Conservation (phyloP, 2,113 vertebrate genomes). For the Stegastes partitus region DNA sequence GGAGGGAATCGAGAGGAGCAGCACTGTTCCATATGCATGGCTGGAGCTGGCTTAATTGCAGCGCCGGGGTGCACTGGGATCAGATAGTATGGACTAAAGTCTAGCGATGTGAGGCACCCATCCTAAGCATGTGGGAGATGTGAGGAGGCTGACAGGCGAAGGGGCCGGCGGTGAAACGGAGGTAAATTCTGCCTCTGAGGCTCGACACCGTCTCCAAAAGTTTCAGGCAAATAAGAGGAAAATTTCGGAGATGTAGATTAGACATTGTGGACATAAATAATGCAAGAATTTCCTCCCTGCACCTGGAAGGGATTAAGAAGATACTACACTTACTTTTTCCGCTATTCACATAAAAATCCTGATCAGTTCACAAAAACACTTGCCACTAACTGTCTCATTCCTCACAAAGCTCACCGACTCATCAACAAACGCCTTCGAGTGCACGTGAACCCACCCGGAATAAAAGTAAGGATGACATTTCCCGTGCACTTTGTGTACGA, state of each 20-base stretch:
- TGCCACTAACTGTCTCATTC: not conserved
- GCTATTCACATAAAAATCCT: not conserved
- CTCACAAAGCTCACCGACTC: slow-evolving; percentile 17
- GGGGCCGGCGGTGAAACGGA: slow-evolving; percentile 22
- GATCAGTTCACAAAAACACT: not conserved
- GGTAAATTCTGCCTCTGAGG: slow-evolving; percentile 35
- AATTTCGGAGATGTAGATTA: slow-evolving; percentile 28
- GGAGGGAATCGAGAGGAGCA: slow-evolving; percentile 43
- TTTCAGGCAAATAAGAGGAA: slow-evolving; percentile 11
- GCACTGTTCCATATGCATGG: slow-evolving; percentile 68
- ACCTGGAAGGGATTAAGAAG: slow-evolving; percentile 8
- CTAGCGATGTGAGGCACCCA: slow-evolving; percentile 8
- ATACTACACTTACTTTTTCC: not conserved
- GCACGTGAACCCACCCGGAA: not conserved
- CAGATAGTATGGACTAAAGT: slow-evolving; percentile 37
- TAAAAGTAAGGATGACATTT: not conserved
- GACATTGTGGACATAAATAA: slow-evolving; percentile 47
- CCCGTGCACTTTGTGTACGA: not conserved
- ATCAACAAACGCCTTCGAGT: not conserved
- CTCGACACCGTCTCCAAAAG: slow-evolving; percentile 3
- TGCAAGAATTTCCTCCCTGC: slow-evolving; percentile 26
- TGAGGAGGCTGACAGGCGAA: not conserved
- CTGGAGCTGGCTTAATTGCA: slow-evolving; percentile 57
- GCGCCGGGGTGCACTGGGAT: slow-evolving; percentile 27
- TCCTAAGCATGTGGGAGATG: slow-evolving; percentile 18